phyloP scores from a whole-genome alignment of 2,113 vertebrate genomes.

The Eubucco bourcierii region DNA sequence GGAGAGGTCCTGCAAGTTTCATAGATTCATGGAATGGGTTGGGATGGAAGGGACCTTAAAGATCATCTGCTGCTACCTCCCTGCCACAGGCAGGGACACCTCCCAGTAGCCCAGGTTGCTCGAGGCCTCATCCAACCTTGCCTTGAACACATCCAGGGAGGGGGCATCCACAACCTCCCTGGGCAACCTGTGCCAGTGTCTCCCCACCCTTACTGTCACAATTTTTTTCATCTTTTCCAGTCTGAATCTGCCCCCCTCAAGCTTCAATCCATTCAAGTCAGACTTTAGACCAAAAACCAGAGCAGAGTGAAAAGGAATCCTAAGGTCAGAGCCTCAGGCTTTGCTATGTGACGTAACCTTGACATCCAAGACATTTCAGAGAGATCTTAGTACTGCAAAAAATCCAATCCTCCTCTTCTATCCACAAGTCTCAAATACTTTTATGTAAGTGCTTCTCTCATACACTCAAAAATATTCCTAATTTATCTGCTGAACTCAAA shows the following conservation, averaged over 20 bases:
- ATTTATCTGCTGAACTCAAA: background rate
- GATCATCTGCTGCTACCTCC: no score
- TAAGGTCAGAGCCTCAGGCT: background rate
- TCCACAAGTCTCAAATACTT: background rate
- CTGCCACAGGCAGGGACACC: no score
- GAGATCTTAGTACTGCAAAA: background rate
- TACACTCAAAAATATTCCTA: background rate
- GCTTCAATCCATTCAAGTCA: background rate
- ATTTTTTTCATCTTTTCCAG: no score
- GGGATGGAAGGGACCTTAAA: no score
- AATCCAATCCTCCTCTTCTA: background rate
- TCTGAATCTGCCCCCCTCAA: no score
- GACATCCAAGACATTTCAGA: background rate
- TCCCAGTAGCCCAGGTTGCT: no score
- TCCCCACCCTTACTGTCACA: no score
- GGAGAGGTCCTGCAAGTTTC: background rate
- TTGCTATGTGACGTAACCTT: fast-evolving
- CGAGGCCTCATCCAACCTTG: no score
- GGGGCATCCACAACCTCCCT: no score
- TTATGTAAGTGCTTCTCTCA: background rate
- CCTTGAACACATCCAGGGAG: no score
- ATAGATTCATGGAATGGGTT: no score
- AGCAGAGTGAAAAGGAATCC: background rate
- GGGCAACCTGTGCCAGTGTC: no score
- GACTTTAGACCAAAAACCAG: background rate